A percentile compares a stretch with the other conserved stretches of the same genome.
Evolutionary conservation across 2,888 invertebrate genomes (phyloP).

Genomic region (Epiblema foenella): DNA sequence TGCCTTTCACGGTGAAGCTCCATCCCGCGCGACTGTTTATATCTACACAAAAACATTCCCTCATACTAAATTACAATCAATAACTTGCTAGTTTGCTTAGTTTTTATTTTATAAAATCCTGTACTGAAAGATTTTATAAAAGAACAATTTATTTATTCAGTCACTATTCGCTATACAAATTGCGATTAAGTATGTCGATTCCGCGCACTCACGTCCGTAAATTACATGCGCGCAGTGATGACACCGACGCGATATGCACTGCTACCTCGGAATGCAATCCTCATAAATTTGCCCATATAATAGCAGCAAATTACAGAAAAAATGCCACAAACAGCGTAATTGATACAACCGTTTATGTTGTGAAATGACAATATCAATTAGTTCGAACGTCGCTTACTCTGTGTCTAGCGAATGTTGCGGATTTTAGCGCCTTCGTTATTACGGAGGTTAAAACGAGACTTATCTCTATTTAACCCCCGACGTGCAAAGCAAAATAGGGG

Average conservation of each 20-base stretch:
- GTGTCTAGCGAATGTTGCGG: not conserved
- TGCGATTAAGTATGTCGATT: not conserved
- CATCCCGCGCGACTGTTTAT: no score
- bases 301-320: slow-evolving; percentile 29
- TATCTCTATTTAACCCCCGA: no score
- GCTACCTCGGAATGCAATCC: slow-evolving; percentile 42
- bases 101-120: no score
- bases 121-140: no score
- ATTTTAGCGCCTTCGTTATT: not conserved
- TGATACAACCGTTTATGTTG: slow-evolving; percentile 31
- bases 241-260: slow-evolving; percentile 40
- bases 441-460: no score
- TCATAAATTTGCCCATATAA: slow-evolving; percentile 31
- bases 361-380: slow-evolving; percentile 35
- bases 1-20: no score
- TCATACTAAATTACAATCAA: no score
- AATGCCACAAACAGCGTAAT: slow-evolving; percentile 21
- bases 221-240: slow-evolving; percentile 34
- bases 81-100: no score
- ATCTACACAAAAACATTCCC: no score
- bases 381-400: slow-evolving; percentile 13
- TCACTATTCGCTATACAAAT: not conserved
- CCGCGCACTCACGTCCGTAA: slow-evolving; percentile 1
- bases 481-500: no score
- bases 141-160: no score